Evolutionary conservation across 2,113 vertebrate genomes (phyloP).

Genomic region (Misgurnus mizolepis): DNA sequence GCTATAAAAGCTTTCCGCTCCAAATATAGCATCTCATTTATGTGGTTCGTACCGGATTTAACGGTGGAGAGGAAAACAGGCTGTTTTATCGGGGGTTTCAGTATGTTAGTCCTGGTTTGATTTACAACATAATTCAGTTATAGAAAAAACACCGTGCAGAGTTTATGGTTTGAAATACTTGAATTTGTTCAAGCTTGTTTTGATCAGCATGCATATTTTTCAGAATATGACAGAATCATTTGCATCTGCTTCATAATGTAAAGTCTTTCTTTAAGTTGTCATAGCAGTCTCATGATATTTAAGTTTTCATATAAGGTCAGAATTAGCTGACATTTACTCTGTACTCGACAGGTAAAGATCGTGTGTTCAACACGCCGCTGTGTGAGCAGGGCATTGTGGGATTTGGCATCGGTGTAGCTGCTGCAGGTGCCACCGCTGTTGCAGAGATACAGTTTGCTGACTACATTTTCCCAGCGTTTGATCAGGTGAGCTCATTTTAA

Average conservation of each 20-base stretch:
- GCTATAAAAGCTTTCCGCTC: conserved; percentile 7
- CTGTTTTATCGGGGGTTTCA: conserved; percentile 25
- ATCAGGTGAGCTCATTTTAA: conserved; percentile 80
- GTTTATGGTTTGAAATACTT: neutral
- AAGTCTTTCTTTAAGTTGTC: too few species aligned
- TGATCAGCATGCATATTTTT: too few species aligned
- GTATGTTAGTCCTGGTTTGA: conserved; percentile 36
- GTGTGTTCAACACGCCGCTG: conserved; percentile 97
- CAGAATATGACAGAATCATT: too few species aligned
- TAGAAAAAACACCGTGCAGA: conserved; percentile 26
- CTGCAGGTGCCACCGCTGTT: conserved; percentile 90
- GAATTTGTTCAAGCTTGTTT: too few species aligned
- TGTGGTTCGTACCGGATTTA: conserved; percentile 25
- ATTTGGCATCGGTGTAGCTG: conserved; percentile 93
- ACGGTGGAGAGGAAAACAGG: neutral
- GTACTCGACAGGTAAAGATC: conserved; percentile 83
- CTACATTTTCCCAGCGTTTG: conserved; percentile 97
- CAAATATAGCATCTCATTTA: conserved; percentile 33
- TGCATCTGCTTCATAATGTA: too few species aligned
- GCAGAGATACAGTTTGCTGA: conserved; percentile 99
- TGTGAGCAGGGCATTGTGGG: conserved; percentile 99
- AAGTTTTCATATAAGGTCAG: neutral
- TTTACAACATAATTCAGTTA: neutral
- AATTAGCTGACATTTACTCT: neutral
- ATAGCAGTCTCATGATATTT: neutral